These are phyloP conservation scores for Pygoscelis adeliae DNA, from an alignment of 2,113 vertebrate species.

Conservation along the genomic window DNA sequence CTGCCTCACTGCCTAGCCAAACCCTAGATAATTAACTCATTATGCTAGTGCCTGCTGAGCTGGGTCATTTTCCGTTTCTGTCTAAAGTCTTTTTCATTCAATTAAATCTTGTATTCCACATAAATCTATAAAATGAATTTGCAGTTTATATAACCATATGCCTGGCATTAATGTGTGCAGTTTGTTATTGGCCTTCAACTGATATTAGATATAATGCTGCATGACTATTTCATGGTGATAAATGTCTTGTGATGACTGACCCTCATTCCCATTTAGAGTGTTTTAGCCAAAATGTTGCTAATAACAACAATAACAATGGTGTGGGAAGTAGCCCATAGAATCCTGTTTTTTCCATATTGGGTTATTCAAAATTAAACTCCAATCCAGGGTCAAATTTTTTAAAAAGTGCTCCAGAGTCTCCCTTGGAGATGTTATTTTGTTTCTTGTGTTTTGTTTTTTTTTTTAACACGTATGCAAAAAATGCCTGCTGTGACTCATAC, in stretches of 20 bases:
- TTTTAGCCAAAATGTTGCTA: background rate
- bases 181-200: background rate
- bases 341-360: background rate
- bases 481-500: background rate
- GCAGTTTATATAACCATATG: background rate
- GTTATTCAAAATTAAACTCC: background rate
- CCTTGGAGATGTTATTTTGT: background rate
- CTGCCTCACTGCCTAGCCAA: conserved; percentile 11
- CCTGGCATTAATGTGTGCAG: background rate
- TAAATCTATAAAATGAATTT: conserved; percentile 7
- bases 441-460: background rate
- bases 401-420: background rate
- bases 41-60: conserved; percentile 54
- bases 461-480: background rate
- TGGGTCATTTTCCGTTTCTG: conserved; percentile 33
- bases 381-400: background rate
- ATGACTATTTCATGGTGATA: background rate
- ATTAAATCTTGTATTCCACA: conserved; percentile 24
- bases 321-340: background rate
- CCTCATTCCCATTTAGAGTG: background rate
- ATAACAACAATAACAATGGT: background rate
- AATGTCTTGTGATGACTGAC: background rate
- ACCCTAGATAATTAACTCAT: conserved; percentile 60
- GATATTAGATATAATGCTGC: background rate
- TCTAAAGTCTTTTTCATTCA: conserved; percentile 37